Conservation (phyloP, 2,888 invertebrate genomes). For the Cephus runcator region DNA sequence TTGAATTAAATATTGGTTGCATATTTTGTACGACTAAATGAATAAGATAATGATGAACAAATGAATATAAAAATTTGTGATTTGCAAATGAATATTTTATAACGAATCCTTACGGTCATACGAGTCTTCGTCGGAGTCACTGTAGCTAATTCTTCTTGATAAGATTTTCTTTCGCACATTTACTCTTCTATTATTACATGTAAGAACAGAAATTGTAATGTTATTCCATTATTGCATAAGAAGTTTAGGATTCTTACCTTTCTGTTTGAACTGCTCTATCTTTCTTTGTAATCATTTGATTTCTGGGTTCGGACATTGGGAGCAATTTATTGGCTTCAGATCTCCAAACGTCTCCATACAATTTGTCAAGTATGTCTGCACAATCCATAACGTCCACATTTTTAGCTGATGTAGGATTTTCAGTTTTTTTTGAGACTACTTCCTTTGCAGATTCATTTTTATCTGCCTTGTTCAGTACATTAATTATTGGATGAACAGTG, state of each 20-base stretch:
- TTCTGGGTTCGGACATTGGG: conserved; percentile 46
- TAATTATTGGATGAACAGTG: neutral
- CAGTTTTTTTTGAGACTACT: conserved; percentile 8
- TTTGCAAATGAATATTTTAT: neutral
- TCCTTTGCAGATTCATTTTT: neutral
- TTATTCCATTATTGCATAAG: neutral
- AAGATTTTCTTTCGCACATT: neutral
- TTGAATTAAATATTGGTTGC: conserved; percentile 24
- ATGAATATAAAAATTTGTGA: neutral
- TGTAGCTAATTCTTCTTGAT: conserved; percentile 3
- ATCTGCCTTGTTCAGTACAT: neutral
- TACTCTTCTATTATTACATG: neutral
- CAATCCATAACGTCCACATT: conserved; percentile 43
- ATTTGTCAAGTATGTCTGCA: conserved; percentile 63
- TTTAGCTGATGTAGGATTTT: conserved; percentile 12
- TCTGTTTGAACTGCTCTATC: conserved; percentile 52
- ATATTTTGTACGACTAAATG: conserved; percentile 11
- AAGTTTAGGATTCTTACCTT: conserved; percentile 33
- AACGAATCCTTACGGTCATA: neutral
- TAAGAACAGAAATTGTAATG: neutral
- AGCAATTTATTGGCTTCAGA: conserved; percentile 56
- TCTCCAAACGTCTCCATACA: conserved; percentile 71
- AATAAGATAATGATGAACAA: neutral
- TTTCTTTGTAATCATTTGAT: conserved; percentile 26
- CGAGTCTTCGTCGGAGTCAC: conserved; percentile 31